phyloP scores from a whole-genome alignment of 53 echinoderm and acorn worm species.

The Temnopleurus reevesii region DNA sequence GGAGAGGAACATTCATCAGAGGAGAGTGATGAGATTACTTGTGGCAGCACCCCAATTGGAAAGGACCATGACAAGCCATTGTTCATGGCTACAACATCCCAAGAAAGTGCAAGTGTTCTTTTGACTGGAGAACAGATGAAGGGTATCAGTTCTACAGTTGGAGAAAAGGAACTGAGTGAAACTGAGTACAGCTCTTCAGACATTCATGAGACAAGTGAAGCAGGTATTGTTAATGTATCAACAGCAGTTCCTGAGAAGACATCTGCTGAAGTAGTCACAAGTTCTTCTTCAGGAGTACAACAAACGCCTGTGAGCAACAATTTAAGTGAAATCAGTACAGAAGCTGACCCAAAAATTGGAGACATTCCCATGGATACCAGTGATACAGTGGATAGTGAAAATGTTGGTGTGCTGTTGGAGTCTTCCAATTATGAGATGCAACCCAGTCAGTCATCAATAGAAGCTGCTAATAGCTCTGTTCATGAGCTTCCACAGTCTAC shows the following conservation, averaged over 20 bases:
- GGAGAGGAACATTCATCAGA: neutral
- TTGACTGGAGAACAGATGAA: neutral
- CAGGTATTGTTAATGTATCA: neutral
- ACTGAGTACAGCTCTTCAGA: neutral
- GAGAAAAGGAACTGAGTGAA: neutral
- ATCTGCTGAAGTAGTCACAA: neutral
- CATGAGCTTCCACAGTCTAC: neutral
- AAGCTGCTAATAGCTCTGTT: neutral
- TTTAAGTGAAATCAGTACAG: neutral
- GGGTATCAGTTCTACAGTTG: neutral
- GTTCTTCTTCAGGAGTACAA: neutral
- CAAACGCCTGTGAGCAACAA: neutral
- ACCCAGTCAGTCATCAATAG: neutral
- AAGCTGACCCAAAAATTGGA: neutral
- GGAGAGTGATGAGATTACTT: neutral
- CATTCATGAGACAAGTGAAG: neutral
- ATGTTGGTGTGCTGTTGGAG: neutral
- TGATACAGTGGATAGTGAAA: neutral
- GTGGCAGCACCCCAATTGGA: neutral
- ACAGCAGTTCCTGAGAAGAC: neutral
- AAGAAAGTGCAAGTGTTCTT: neutral
- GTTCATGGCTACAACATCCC: neutral
- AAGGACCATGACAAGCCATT: neutral
- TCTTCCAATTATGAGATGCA: neutral
- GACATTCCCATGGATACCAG: neutral